These are phyloP conservation scores for Podarcis siculus DNA, from an alignment of 2,797 vertebrate species.

Conservation along the genomic window DNA sequence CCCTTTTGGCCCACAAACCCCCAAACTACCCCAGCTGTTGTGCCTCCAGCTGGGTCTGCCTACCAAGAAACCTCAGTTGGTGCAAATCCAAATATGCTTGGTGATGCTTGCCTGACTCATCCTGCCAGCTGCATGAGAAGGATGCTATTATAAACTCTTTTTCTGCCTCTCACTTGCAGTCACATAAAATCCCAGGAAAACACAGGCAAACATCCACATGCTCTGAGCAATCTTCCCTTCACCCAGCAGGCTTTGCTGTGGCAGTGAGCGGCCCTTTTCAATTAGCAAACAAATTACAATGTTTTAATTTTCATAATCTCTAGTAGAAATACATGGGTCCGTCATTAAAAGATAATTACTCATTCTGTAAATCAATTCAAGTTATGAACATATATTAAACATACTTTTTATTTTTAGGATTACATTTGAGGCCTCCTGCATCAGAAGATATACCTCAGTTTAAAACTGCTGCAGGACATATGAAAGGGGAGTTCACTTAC, in stretches of 20 bases:
- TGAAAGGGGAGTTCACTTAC: conserved; percentile 20
- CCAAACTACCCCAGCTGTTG: not conserved
- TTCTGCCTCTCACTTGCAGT: not conserved
- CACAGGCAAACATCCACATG: not conserved
- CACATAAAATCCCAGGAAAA: not conserved
- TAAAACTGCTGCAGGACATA: conserved; percentile 32
- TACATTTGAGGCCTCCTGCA: conserved; percentile 16
- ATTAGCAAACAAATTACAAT: conserved; percentile 34
- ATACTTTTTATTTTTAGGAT: conserved; percentile 18
- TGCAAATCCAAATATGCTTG: not conserved
- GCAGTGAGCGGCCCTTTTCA: not conserved
- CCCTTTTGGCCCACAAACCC: too few relatives aligned
- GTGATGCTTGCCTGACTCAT: not conserved
- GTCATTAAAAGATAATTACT: conserved; percentile 36
- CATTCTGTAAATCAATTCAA: conserved; percentile 17
- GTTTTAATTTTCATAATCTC: conserved; percentile 35
- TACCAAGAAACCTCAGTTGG: not conserved
- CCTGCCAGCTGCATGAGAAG: not conserved
- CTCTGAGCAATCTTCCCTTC: not conserved
- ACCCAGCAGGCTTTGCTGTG: not conserved
- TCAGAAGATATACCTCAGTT: not conserved
- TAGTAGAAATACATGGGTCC: conserved; percentile 29
- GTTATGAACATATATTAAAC: conserved; percentile 10
- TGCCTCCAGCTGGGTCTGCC: not conserved
- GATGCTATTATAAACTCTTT: not conserved